phyloP scores from a whole-genome alignment of 1,140 invertebrate genomes.

The Drosophila asahinai region DNA sequence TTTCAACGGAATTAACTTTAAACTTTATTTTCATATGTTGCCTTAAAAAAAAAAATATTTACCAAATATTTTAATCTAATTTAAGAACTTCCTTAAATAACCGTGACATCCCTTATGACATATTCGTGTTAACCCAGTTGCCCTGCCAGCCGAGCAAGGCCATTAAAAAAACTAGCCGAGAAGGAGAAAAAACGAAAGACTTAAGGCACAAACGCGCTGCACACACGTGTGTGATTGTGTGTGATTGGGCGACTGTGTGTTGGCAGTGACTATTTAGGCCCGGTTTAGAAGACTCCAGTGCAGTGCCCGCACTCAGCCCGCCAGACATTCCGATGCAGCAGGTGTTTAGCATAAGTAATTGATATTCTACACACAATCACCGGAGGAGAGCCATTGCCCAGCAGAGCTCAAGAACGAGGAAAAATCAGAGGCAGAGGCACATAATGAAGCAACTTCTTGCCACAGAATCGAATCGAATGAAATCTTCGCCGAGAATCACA shows the following conservation, averaged over 20 bases:
- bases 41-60: no score
- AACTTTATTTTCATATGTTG: no score
- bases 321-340: constrained; percentile 84
- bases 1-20: no score
- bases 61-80: no score
- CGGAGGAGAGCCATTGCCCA: constrained; percentile 28
- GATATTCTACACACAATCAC: constrained; percentile 84
- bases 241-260: not conserved
- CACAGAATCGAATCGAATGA: not conserved
- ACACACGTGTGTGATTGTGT: no score
- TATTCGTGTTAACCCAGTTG: not conserved
- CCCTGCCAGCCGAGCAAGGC: constrained; percentile 37
- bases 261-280: constrained; percentile 66
- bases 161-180: constrained; percentile 56
- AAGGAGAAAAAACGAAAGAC: constrained; percentile 63
- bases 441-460: constrained; percentile 61
- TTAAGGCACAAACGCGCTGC: constrained; percentile 73
- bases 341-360: constrained; percentile 85
- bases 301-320: constrained; percentile 17
- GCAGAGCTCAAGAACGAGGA: not conserved
- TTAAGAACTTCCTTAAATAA: not conserved
- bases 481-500: constrained; percentile 12
- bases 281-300: constrained; percentile 68
- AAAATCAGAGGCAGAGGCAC: constrained; percentile 37
- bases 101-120: not conserved